phyloP scores from a whole-genome alignment of 2,888 invertebrate species.

The Amblyjoppa fuscipennis region DNA sequence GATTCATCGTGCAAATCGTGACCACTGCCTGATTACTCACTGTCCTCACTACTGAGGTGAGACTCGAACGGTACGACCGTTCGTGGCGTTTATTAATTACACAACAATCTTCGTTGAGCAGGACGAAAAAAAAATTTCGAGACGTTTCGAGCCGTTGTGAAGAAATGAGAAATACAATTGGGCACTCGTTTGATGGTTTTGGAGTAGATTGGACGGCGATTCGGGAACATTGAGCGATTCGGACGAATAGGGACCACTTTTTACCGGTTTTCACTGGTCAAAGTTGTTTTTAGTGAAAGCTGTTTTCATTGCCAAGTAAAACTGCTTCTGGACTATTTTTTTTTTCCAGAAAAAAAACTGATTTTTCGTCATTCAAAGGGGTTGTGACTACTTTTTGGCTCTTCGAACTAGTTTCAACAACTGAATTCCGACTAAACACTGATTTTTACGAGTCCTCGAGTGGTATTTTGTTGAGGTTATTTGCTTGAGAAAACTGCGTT shows the following conservation, averaged over 20 bases:
- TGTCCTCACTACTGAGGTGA: slow-evolving; percentile 41
- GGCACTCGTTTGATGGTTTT: not conserved
- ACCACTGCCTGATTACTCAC: slow-evolving; percentile 37
- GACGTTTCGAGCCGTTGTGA: not conserved
- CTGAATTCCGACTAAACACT: not conserved
- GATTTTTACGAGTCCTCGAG: not conserved
- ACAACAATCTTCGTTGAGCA: not conserved
- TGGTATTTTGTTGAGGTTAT: not conserved
- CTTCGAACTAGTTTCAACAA: not conserved
- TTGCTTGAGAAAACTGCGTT: not conserved
- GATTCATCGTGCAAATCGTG: slow-evolving; percentile 31
- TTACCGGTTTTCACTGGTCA: not conserved
- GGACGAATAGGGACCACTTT: not conserved
- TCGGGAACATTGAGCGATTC: not conserved
- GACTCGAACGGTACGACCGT: slow-evolving; percentile 1
- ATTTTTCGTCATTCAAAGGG: not conserved
- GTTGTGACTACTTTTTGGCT: not conserved
- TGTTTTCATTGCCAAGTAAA: not conserved
- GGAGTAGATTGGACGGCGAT: not conserved
- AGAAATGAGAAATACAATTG: not conserved
- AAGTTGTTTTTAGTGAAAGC: not conserved
- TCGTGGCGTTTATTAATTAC: not conserved
- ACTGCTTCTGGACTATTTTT: not conserved
- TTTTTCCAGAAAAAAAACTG: not conserved
- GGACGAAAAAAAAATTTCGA: not conserved